A percentile compares a stretch with the other conserved stretches of the same genome.
These are phyloP conservation scores for Eilema griseolum DNA, from an alignment of 2,888 invertebrate species.

Conservation along the genomic window DNA sequence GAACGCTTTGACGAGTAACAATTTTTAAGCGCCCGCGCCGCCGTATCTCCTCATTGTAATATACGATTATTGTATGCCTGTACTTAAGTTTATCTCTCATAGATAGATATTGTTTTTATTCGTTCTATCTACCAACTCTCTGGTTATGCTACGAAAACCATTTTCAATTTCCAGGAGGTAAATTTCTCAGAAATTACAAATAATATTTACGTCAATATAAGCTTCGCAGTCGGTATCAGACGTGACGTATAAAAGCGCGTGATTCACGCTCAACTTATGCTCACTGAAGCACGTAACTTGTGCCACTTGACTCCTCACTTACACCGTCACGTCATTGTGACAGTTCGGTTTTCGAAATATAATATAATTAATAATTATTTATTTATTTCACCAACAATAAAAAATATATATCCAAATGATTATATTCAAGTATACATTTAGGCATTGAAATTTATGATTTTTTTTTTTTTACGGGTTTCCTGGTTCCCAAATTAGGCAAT, in stretches of 20 bases:
- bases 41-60: too few species aligned
- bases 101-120: not conserved
- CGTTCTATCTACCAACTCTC: not conserved
- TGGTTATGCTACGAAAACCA: not conserved
- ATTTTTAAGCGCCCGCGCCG: too few species aligned
- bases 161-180: not conserved
- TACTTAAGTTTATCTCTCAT: too few species aligned
- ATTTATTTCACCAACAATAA: too few species aligned
- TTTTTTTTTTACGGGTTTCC: too few species aligned
- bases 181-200: not conserved
- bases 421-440: too few species aligned
- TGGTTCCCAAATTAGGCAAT: too few species aligned
- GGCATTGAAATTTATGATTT: too few species aligned
- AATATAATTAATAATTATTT: not conserved
- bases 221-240: slow-evolving; percentile 11
- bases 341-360: not conserved
- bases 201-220: not conserved
- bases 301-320: slow-evolving; percentile 46
- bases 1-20: too few species aligned
- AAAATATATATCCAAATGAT: too few species aligned
- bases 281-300: slow-evolving; percentile 57
- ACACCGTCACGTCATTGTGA: not conserved
- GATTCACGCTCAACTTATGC: slow-evolving; percentile 39
- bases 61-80: too few species aligned
- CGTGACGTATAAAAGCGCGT: slow-evolving; percentile 2